Evolutionary conservation across 1,140 invertebrate species (phyloP).

Genomic region (Panagrolaimus sp.): DNA sequence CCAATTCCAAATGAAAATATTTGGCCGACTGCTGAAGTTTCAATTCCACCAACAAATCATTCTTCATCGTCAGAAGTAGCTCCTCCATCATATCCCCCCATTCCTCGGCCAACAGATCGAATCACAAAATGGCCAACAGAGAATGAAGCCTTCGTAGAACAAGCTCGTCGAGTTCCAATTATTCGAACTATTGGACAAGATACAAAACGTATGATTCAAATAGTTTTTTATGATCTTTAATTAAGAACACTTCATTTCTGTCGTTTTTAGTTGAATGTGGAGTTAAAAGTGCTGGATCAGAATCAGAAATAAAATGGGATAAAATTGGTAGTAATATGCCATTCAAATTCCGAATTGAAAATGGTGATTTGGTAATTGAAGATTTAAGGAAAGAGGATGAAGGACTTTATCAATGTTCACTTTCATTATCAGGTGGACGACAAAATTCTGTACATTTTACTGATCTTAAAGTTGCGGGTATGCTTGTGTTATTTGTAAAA

Average conservation of each 20-base stretch:
- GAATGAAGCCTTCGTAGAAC: background rate
- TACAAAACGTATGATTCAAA: too few species aligned
- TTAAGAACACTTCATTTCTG: too few species aligned
- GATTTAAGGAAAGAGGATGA: conserved; percentile 32
- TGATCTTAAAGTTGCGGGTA: conserved; percentile 38
- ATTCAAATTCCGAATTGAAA: conserved; percentile 26
- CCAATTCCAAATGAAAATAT: background rate
- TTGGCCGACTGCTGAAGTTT: background rate
- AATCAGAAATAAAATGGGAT: conserved; percentile 23
- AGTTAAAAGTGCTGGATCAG: background rate
- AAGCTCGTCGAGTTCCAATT: background rate
- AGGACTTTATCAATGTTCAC: conserved; percentile 33
- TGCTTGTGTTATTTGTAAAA: background rate
- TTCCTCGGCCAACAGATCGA: background rate
- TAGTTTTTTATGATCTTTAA: too few species aligned
- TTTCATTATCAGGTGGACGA: conserved; percentile 28
- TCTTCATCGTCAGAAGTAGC: background rate
- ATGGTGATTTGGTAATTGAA: conserved; percentile 27
- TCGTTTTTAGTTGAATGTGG: background rate
- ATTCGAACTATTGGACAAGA: background rate
- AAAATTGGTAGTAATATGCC: conserved; percentile 29
- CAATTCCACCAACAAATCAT: background rate
- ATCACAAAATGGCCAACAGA: background rate
- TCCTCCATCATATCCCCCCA: background rate
- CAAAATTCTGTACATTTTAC: conserved; percentile 22